Evolutionary conservation across 1,140 invertebrate genomes (phyloP).

Genomic region (Dermatophagoides farinae): DNA sequence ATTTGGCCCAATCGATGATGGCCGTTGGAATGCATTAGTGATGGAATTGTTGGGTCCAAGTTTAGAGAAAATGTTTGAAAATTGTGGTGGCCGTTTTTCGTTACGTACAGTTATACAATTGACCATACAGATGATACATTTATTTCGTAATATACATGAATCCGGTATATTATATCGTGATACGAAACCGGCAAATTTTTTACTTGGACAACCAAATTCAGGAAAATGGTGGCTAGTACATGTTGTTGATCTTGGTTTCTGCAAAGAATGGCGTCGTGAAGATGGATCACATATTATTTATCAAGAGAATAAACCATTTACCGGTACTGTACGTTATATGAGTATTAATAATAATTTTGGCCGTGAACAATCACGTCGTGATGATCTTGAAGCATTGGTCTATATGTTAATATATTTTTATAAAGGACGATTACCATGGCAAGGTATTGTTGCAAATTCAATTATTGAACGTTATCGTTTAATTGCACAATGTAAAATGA

Average conservation of each 20-base stretch:
- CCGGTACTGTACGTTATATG: constrained; percentile 32
- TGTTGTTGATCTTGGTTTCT: constrained; percentile 28
- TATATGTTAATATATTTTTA: constrained; percentile 99
- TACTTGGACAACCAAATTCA: constrained; percentile 2
- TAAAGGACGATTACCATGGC: constrained; percentile 93
- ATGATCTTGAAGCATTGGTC: constrained; percentile 95
- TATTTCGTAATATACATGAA: constrained; percentile 11
- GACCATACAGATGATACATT: constrained; percentile 15
- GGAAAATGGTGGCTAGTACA: background rate
- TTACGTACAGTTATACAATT: constrained; percentile 17
- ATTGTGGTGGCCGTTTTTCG: constrained; percentile 18
- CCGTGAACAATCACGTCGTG: constrained; percentile 84
- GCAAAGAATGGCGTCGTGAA: constrained; percentile 40
- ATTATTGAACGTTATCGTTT: constrained; percentile 98
- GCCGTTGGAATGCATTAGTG: constrained; percentile 14
- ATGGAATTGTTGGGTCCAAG: constrained; percentile 21
- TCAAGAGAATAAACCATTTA: constrained; percentile 37
- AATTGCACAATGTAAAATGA: constrained; percentile 94
- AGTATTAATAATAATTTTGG: constrained; percentile 21
- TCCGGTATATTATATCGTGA: constrained; percentile 18
- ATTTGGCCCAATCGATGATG: background rate
- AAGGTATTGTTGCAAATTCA: constrained; percentile 95
- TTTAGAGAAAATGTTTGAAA: constrained; percentile 19
- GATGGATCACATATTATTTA: constrained; percentile 37
- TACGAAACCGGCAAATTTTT: constrained; percentile 18